Percentiles rank a stretch among this genome's conserved stretches.
phyloP scores from a whole-genome alignment of 2,797 vertebrate species.

The Diceros bicornis region DNA sequence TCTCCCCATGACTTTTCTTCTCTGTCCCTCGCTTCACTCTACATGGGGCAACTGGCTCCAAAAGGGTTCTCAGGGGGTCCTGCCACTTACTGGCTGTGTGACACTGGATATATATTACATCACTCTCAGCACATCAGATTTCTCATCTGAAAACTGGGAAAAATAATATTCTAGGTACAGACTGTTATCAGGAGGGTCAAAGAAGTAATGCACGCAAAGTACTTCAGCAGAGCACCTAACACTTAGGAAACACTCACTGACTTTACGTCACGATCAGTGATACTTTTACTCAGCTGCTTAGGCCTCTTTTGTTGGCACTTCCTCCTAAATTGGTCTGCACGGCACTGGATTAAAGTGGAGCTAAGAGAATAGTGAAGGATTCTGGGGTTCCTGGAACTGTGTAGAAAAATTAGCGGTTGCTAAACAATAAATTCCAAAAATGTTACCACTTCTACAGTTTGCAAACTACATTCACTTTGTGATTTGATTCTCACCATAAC shows the following conservation, averaged over 20 bases:
- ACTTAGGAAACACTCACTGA: not conserved
- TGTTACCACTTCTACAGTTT: not conserved
- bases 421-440: not conserved
- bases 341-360: not conserved
- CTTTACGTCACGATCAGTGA: not conserved
- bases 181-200: not conserved
- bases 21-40: not conserved
- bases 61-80: not conserved
- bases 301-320: not conserved
- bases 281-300: not conserved
- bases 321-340: not conserved
- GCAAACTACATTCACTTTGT: not conserved
- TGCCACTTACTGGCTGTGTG: not conserved
- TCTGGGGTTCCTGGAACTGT: not conserved
- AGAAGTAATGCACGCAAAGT: not conserved
- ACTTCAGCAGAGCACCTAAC: not conserved
- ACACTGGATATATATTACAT: not conserved
- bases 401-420: not conserved
- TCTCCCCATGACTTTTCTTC: not conserved
- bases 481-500: not conserved
- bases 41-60: not conserved
- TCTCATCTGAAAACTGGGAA: not conserved
- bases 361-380: not conserved
- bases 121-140: too few relatives aligned
- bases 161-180: not conserved